These are phyloP conservation scores for Crematogaster levior DNA, from an alignment of 2,888 invertebrate species.

Conservation along the genomic window DNA sequence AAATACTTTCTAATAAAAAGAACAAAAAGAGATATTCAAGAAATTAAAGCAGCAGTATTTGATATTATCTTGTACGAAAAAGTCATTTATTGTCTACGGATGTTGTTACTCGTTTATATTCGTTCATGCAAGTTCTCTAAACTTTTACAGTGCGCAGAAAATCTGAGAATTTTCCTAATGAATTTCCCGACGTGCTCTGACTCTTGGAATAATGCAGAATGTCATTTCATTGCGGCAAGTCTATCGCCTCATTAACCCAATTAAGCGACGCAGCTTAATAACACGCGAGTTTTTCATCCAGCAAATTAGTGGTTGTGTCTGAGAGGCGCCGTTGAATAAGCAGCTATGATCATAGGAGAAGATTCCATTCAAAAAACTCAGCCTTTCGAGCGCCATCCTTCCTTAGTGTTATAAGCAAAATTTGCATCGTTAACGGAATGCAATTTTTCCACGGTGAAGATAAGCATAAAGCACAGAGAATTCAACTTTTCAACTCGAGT, in stretches of 20 bases:
- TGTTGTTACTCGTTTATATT: background rate
- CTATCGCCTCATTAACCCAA: conserved; percentile 83
- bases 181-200: conserved; percentile 66
- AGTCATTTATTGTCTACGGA: background rate
- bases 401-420: conserved; percentile 59
- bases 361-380: conserved; percentile 65
- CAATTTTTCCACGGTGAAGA: conserved; percentile 42
- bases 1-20: background rate
- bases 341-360: conserved; percentile 63
- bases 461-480: conserved; percentile 36
- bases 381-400: conserved; percentile 55
- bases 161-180: conserved; percentile 61
- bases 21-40: background rate
- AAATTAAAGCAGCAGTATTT: background rate
- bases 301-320: conserved; percentile 73
- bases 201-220: conserved; percentile 62
- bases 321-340: conserved; percentile 69
- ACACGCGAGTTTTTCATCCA: conserved; percentile 74
- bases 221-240: conserved; percentile 75
- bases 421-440: conserved; percentile 66
- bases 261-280: conserved; percentile 79
- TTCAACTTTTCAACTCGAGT: conserved; percentile 21
- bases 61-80: background rate
- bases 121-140: background rate
- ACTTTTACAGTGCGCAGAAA: conserved; percentile 4